Conservation (phyloP, 2,113 vertebrate species). For the Coptodon bakossiorum region DNA sequence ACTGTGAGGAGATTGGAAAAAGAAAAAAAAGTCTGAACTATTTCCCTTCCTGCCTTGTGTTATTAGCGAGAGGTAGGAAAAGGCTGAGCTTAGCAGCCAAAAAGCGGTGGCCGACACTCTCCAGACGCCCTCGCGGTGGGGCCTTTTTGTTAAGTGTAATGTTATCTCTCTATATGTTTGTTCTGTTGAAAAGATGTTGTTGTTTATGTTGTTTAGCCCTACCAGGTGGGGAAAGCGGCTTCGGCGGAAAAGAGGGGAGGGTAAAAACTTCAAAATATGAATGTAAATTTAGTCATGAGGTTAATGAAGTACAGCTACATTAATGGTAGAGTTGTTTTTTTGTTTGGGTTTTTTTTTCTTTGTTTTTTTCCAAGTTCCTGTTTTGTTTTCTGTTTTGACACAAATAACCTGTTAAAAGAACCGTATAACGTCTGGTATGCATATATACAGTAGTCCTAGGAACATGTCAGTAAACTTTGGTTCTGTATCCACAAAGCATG, state of each 20-base stretch:
- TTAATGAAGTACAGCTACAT: slow-evolving; percentile 74
- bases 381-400: slow-evolving; percentile 64
- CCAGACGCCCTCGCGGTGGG: slow-evolving; percentile 43
- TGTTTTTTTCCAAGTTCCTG: slow-evolving; percentile 12
- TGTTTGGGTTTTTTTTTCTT: not conserved
- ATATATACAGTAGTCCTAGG: slow-evolving; percentile 80
- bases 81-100: slow-evolving; percentile 50
- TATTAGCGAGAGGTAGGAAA: slow-evolving; percentile 38
- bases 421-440: slow-evolving; percentile 74
- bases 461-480: slow-evolving; percentile 76
- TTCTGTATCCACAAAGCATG: slow-evolving; percentile 78
- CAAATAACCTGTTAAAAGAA: slow-evolving; percentile 73
- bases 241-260: slow-evolving; percentile 55
- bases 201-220: slow-evolving; percentile 70
- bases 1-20: slow-evolving; percentile 8
- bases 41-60: slow-evolving; percentile 43
- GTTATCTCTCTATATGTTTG: slow-evolving; percentile 62
- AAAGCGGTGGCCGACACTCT: slow-evolving; percentile 44
- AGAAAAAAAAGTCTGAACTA: slow-evolving; percentile 29
- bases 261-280: slow-evolving; percentile 69
- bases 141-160: slow-evolving; percentile 49
- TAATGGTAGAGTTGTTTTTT: slow-evolving; percentile 69
- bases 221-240: slow-evolving; percentile 62
- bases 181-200: slow-evolving; percentile 61
- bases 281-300: slow-evolving; percentile 78